Conservation (phyloP, 2,888 invertebrate species). For the Pristionchus fissidentatus region DNA sequence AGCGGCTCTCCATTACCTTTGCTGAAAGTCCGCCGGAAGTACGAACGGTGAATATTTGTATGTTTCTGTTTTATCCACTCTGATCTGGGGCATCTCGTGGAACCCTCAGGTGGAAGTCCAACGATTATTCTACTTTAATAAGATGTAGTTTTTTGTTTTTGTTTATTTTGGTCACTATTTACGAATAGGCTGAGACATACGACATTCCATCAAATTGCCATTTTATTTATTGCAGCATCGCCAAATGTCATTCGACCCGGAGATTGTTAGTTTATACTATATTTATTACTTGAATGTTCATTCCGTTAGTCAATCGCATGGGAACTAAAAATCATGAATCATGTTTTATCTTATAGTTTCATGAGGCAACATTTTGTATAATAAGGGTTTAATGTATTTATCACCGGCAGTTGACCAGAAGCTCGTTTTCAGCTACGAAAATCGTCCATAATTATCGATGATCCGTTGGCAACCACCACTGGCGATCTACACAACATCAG, state of each 20-base stretch:
- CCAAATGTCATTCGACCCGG: slow-evolving; percentile 38
- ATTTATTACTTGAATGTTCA: background rate
- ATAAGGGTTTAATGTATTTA: no score
- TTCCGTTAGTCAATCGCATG: background rate
- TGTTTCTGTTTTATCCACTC: no score
- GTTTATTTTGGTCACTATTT: no score
- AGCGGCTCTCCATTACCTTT: slow-evolving; percentile 8
- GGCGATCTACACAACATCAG: slow-evolving; percentile 17
- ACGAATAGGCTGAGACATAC: no score
- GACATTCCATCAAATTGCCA: background rate
- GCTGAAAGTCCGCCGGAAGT: slow-evolving; percentile 16
- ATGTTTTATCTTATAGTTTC: background rate
- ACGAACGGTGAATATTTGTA: slow-evolving; percentile 26
- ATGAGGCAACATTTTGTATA: no score
- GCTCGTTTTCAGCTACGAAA: slow-evolving; percentile 14
- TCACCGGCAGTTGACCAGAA: no score
- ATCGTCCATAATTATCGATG: slow-evolving; percentile 25
- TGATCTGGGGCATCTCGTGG: no score
- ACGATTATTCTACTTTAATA: no score
- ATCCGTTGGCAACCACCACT: background rate
- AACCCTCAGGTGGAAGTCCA: no score
- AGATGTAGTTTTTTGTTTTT: no score
- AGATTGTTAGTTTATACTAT: background rate
- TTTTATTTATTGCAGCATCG: slow-evolving; percentile 22
- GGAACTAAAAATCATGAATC: background rate